Evolutionary conservation across 2,888 invertebrate species (phyloP), one percentile per base, ranked within the genome.

Genomic region (Epistrophella euchroma): DNA sequence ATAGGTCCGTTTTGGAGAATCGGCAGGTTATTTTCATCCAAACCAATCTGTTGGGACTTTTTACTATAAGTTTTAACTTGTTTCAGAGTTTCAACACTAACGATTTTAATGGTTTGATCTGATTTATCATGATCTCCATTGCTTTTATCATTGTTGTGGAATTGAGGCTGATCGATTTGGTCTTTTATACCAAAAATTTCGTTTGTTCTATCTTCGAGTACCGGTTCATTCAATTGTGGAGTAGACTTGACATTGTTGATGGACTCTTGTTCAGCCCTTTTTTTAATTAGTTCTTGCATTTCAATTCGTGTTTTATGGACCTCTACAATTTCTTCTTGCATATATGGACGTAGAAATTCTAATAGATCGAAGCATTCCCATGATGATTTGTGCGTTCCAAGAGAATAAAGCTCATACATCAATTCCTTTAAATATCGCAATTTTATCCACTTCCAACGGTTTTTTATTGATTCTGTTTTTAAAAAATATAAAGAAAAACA

Each of bases 361-460:
- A 85, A 62, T 25, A 72, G 43, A 1, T 85, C 37, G 45, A 72
- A 80, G 32, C 35, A 28, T 7, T 58, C 58, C 80, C 80, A 85
- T 0, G 4, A 4, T 35, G 71, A 66, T 4, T 5, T n/a, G 32
- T 25, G 35, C 2, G 1, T 13, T 2, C 37, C n/a, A n/a, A n/a
- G n/a, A n/a, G n/a, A n/a, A n/a, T n/a, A n/a, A n/a, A n/a, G n/a
- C n/a, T n/a, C n/a, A n/a, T n/a, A n/a, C n/a, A n/a, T n/a, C n/a
- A n/a, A n/a, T n/a, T n/a, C n/a, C n/a, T n/a, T 70, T 6, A 85
- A 50, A 22, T 68, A 85, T 0, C 75, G 56, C 0, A 6, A 9
- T 43, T 17, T 80, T 2, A 50, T 43, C 0, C 25, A 5, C 2
- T 15, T 56, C 84, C 84, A 84, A 7, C 84, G 79, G 15, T 28